Conservation (phyloP, 2,888 invertebrate species). For the Gonocerus acuteangulatus region DNA sequence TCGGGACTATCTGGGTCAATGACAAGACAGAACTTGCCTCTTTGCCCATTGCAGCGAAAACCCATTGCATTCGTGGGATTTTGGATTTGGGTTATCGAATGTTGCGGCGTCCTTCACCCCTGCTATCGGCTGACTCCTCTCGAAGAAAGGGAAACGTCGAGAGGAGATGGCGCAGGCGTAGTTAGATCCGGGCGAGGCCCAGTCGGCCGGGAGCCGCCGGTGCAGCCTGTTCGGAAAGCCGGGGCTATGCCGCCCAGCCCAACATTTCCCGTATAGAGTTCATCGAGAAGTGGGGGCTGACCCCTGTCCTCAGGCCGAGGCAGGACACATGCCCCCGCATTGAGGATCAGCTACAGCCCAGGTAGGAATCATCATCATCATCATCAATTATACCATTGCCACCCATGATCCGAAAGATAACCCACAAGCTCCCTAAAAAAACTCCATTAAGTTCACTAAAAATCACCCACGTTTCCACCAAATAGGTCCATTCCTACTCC, state of each 20-base stretch:
- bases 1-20: too few species aligned
- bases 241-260: slow-evolving; percentile 49
- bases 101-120: neutral
- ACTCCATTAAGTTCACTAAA: too few species aligned
- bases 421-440: too few species aligned
- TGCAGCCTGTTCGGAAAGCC: slow-evolving; percentile 46
- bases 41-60: too few species aligned
- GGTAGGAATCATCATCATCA: slow-evolving; percentile 24
- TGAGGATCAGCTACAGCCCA: slow-evolving; percentile 44
- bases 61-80: too few species aligned
- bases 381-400: too few species aligned
- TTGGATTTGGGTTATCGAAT: too few species aligned
- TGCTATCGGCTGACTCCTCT: neutral
- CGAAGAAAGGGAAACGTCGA: neutral
- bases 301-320: slow-evolving; percentile 94
- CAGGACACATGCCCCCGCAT: slow-evolving; percentile 80
- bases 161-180: slow-evolving; percentile 25
- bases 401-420: too few species aligned
- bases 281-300: slow-evolving; percentile 96
- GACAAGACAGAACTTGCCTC: too few species aligned
- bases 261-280: slow-evolving; percentile 97
- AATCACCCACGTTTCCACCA: too few species aligned
- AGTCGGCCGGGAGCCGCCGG: slow-evolving; percentile 53
- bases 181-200: slow-evolving; percentile 39
- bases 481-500: too few species aligned